Evolutionary conservation across 2,113 vertebrate genomes (phyloP).

Genomic region (Cygnus atratus): DNA sequence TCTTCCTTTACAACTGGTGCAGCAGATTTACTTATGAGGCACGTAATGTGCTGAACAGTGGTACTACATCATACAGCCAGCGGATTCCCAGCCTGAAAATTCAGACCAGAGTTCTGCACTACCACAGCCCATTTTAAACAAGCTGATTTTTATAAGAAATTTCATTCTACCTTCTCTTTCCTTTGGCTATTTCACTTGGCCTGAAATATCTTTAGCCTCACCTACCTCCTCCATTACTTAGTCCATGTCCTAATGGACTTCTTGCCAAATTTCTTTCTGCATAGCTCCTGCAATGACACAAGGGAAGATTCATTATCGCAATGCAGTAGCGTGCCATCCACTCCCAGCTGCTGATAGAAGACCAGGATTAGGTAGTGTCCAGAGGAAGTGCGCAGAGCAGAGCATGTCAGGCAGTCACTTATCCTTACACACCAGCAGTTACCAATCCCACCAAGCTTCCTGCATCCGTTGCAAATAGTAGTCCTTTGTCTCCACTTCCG

Average conservation of each 20-base stretch:
- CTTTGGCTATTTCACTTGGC: background rate
- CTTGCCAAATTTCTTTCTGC: constrained; percentile 69
- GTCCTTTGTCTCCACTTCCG: constrained; percentile 14
- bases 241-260: constrained; percentile 59
- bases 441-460: constrained; percentile 65
- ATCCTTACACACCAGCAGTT: constrained; percentile 67
- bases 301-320: background rate
- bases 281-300: constrained; percentile 70
- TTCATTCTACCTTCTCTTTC: background rate
- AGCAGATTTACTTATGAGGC: background rate
- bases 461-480: constrained; percentile 39
- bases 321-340: background rate
- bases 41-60: background rate
- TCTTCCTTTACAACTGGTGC: background rate
- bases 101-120: background rate
- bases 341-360: constrained; percentile 43
- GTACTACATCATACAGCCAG: background rate
- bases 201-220: background rate
- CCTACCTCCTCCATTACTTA: constrained; percentile 79
- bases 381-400: constrained; percentile 59
- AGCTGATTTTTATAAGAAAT: background rate
- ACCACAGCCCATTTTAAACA: background rate
- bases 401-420: constrained; percentile 60
- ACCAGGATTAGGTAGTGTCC: constrained; percentile 59
- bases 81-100: background rate